Conservation (phyloP, 2,888 invertebrate genomes). For the Eilema caniola region DNA sequence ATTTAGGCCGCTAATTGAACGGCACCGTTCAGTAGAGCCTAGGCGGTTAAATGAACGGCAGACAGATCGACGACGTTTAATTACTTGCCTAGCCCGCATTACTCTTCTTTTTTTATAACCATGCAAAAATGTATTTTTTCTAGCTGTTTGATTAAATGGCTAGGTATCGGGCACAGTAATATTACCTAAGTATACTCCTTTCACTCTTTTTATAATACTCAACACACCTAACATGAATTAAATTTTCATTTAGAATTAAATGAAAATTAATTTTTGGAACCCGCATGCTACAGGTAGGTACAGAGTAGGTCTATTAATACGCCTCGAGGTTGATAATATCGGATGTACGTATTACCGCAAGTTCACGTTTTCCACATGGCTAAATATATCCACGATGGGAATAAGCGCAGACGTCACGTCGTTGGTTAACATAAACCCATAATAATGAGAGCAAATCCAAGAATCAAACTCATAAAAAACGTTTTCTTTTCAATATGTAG, state of each 20-base stretch:
- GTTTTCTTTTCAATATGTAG: background rate
- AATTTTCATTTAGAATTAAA: too few relatives aligned
- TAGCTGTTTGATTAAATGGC: too few relatives aligned
- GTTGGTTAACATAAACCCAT: conserved; percentile 10
- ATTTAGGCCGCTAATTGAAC: too few relatives aligned
- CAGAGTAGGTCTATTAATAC: conserved; percentile 19
- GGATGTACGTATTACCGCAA: conserved; percentile 26
- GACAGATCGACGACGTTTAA: too few relatives aligned
- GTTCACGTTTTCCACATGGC: conserved; percentile 24
- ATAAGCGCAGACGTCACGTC: conserved; percentile 43
- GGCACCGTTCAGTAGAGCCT: too few relatives aligned
- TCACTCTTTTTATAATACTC: background rate
- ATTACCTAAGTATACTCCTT: too few relatives aligned
- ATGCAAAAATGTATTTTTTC: too few relatives aligned
- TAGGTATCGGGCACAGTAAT: too few relatives aligned
- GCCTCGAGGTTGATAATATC: conserved; percentile 21
- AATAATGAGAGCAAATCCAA: conserved; percentile 11
- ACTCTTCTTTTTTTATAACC: too few relatives aligned
- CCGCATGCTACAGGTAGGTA: background rate
- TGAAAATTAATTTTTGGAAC: conserved; percentile 1
- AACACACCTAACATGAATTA: background rate
- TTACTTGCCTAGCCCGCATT: too few relatives aligned
- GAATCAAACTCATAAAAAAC: background rate
- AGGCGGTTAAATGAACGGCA: too few relatives aligned
- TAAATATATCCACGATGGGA: conserved; percentile 34